These are phyloP conservation scores for Papilio demoleus DNA, from an alignment of 2,888 invertebrate species.

Conservation along the genomic window DNA sequence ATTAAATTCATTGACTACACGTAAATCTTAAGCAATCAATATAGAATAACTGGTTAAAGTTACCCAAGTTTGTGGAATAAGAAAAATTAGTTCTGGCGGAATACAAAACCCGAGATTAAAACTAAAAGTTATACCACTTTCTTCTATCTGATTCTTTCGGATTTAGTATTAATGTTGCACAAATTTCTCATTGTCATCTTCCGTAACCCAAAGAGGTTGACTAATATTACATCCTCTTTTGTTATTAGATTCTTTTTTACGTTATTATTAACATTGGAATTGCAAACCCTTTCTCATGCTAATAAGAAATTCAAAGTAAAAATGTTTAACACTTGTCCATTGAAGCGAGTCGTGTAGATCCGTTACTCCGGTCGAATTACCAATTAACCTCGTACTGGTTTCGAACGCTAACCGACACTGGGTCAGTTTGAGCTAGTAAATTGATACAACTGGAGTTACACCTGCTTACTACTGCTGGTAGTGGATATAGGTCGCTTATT, in stretches of 20 bases:
- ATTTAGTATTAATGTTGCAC: too few relatives aligned
- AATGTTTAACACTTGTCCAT: slow-evolving; percentile 14
- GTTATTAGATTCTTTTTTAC: background rate
- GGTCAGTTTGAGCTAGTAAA: slow-evolving; percentile 12
- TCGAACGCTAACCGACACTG: slow-evolving; percentile 14
- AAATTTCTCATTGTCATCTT: too few relatives aligned
- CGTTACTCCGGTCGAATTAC: slow-evolving; percentile 14
- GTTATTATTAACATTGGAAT: background rate
- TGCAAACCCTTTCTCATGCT: background rate
- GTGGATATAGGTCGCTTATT: background rate
- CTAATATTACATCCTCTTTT: too few relatives aligned
- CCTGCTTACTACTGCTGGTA: background rate
- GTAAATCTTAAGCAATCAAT: background rate
- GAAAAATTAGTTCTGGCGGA: background rate
- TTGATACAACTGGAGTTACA: slow-evolving; percentile 1
- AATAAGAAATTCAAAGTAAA: background rate
- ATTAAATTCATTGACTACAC: background rate
- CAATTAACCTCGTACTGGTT: slow-evolving; percentile 24
- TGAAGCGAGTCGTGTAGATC: slow-evolving; percentile 13
- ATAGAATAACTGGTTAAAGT: background rate
- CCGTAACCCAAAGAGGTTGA: background rate
- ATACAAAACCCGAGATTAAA: background rate
- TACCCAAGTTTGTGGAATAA: background rate
- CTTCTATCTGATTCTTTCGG: too few relatives aligned
- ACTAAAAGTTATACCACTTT: too few relatives aligned